Percentiles rank a stretch among this genome's conserved stretches.
Conservation (phyloP, 2,113 vertebrate genomes). For the Electrona antarctica region DNA sequence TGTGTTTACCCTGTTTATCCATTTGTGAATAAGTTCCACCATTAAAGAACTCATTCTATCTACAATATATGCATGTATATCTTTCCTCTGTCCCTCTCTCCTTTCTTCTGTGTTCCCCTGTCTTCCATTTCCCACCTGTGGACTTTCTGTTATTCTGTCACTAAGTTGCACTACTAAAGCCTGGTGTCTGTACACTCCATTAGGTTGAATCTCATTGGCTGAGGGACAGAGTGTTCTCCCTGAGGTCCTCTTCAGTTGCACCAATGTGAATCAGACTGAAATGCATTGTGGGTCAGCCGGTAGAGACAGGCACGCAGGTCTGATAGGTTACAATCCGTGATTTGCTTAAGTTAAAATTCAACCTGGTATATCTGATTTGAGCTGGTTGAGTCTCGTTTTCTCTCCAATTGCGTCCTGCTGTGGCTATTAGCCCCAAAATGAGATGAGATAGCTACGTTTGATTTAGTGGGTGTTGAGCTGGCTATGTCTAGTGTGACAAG, state of each 20-base stretch:
- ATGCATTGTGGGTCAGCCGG: constrained; percentile 45
- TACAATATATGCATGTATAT: background rate
- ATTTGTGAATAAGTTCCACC: no score
- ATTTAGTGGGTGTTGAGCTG: constrained; percentile 21
- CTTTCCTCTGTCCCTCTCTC: background rate
- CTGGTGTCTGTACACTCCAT: constrained; percentile 18
- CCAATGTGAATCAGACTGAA: constrained; percentile 26
- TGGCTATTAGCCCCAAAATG: background rate
- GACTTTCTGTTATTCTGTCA: constrained; percentile 7
- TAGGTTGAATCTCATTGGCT: constrained; percentile 24
- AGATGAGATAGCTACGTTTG: constrained; percentile 8
- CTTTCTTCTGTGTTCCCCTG: background rate
- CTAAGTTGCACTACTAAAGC: background rate
- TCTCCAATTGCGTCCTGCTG: constrained; percentile 21
- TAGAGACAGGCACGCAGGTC: constrained; percentile 47
- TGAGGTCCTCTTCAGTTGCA: constrained; percentile 48
- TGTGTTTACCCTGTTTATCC: no score
- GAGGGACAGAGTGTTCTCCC: constrained; percentile 46
- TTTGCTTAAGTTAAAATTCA: constrained; percentile 38
- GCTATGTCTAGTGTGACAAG: constrained; percentile 11
- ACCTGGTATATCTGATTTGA: constrained; percentile 13
- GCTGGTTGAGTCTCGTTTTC: constrained; percentile 38
- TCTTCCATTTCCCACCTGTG: background rate
- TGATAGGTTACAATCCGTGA: constrained; percentile 53
- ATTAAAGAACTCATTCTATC: background rate